Evolutionary conservation across 2,888 invertebrate genomes (phyloP).

Genomic region (Drosophila pseudotalamancana): DNA sequence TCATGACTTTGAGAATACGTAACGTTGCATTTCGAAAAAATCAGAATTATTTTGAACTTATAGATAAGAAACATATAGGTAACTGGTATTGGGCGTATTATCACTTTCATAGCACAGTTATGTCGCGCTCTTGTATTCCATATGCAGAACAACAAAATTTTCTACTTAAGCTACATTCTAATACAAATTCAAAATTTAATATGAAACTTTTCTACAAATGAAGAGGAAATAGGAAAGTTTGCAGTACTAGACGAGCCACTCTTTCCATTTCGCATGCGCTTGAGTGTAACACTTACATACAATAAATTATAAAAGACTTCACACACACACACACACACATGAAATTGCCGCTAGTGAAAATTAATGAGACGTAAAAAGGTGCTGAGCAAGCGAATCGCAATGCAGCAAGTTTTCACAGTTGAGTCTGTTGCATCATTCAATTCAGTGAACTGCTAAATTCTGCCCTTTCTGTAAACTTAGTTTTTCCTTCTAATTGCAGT

Average conservation of each 20-base stretch:
- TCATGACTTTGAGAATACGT: not conserved
- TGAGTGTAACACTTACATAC: conserved; percentile 70
- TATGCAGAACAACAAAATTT: no score
- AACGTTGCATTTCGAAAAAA: not conserved
- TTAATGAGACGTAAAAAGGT: conserved; percentile 75
- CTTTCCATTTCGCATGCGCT: conserved; percentile 48
- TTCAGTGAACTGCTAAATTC: conserved; percentile 61
- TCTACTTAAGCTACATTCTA: no score
- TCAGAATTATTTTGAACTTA: not conserved
- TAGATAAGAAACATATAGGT: no score
- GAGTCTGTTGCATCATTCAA: conserved; percentile 64
- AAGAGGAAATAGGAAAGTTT: not conserved
- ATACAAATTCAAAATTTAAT: no score
- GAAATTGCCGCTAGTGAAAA: conserved; percentile 41
- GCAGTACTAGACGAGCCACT: not conserved
- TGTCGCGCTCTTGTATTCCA: no score
- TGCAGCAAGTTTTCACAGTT: conserved; percentile 52
- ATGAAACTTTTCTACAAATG: not conserved
- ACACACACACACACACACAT: conserved; percentile 11
- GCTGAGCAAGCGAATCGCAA: conserved; percentile 31
- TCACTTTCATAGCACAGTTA: no score
- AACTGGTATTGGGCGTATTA: no score
- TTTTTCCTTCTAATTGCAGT: conserved; percentile 19
- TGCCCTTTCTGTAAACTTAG: conserved; percentile 24
- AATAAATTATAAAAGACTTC: conserved; percentile 67